phyloP scores from a whole-genome alignment of 2,113 vertebrate genomes.

The Halichoerus grypus region DNA sequence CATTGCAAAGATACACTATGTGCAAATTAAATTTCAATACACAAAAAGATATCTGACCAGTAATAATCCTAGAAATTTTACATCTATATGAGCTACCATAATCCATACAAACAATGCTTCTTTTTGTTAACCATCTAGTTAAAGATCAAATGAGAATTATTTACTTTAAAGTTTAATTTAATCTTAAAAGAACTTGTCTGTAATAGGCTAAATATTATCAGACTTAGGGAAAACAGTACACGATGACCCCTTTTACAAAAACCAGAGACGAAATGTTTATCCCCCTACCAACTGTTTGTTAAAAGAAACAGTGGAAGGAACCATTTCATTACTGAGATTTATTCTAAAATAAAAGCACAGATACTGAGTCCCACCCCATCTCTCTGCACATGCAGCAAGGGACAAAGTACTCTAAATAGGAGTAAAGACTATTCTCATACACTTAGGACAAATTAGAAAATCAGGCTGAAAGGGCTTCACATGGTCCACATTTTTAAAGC shows the following conservation, averaged over 20 bases:
- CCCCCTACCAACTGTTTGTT: neutral
- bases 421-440: neutral
- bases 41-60: slow-evolving; percentile 67
- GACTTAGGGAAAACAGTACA: neutral
- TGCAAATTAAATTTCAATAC: slow-evolving; percentile 75
- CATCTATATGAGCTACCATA: neutral
- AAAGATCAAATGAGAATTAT: slow-evolving; percentile 47
- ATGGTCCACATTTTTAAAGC: slow-evolving; percentile 36
- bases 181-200: neutral
- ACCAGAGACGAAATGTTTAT: neutral
- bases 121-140: slow-evolving; percentile 19
- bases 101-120: slow-evolving; percentile 31
- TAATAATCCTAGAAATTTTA: slow-evolving; percentile 71
- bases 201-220: neutral
- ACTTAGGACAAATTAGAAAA: slow-evolving; percentile 23
- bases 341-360: slow-evolving; percentile 45
- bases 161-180: neutral
- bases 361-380: neutral
- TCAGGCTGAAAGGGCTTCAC: slow-evolving; percentile 4
- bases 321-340: neutral
- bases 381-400: neutral
- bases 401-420: neutral
- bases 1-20: slow-evolving; percentile 53
- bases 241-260: slow-evolving; percentile 18
- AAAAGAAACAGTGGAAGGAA: slow-evolving; percentile 56